A percentile compares a stretch with the other conserved stretches of the same genome.
Conservation (phyloP, 2,888 invertebrate species). For the Cheilosia scutellata region DNA sequence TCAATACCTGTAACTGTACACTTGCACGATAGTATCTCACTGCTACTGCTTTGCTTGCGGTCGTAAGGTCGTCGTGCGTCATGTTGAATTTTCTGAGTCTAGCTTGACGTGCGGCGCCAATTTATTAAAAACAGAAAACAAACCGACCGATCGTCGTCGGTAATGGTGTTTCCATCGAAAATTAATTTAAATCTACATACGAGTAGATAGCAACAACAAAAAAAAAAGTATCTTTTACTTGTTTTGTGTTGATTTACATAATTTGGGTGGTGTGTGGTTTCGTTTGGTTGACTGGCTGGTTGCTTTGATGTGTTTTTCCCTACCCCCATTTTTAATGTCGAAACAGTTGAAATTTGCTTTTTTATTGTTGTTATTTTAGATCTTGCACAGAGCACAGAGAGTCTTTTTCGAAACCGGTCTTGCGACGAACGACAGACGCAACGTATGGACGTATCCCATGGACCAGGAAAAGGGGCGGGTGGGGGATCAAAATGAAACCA, state of each 20-base stretch:
- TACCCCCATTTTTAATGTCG: constrained; percentile 49
- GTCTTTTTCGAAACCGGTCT: constrained; percentile 58
- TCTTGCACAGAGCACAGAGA: constrained; percentile 42
- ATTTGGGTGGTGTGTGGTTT: constrained; percentile 63
- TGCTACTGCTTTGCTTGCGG: constrained; percentile 3
- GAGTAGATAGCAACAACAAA: constrained; percentile 35
- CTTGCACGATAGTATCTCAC: neutral
- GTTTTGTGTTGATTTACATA: constrained; percentile 55
- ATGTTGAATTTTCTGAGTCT: constrained; percentile 1
- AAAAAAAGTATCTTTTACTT: constrained; percentile 1
- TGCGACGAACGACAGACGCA: neutral
- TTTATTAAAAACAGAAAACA: neutral
- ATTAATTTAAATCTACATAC: constrained; percentile 47
- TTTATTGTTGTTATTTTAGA: constrained; percentile 53
- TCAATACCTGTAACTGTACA: neutral
- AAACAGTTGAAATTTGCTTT: constrained; percentile 54
- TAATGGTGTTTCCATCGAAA: constrained; percentile 35
- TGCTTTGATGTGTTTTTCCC: constrained; percentile 38
- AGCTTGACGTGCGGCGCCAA: constrained; percentile 3
- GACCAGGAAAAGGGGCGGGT: constrained; percentile 22
- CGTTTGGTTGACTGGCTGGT: constrained; percentile 45
- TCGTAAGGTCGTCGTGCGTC: constrained; percentile 19
- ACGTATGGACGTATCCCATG: constrained; percentile 26
- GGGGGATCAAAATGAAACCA: constrained; percentile 18
- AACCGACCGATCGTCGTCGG: no score